phyloP scores from a whole-genome alignment of 2,113 vertebrate genomes.

The Gymnobelideus leadbeateri region DNA sequence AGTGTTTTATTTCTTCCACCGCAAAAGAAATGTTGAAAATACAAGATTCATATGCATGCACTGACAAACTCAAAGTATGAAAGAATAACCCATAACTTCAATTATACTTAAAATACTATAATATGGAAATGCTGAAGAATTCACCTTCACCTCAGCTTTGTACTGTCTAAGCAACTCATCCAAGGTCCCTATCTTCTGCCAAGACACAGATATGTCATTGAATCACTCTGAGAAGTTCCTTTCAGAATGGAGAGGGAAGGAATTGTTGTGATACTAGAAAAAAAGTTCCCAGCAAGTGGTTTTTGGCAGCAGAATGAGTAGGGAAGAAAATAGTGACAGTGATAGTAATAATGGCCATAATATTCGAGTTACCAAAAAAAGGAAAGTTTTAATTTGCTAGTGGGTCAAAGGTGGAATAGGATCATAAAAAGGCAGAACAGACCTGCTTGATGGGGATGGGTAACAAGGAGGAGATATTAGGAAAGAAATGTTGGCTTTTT shows the following conservation, averaged over 20 bases:
- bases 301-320: slow-evolving; percentile 14
- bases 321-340: neutral
- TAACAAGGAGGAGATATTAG: neutral
- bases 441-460: neutral
- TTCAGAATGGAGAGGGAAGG: neutral
- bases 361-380: neutral
- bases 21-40: neutral
- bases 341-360: neutral
- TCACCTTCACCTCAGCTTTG: neutral
- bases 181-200: neutral
- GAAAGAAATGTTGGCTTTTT: neutral
- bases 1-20: neutral
- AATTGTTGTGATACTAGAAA: neutral
- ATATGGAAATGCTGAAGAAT: neutral
- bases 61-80: neutral
- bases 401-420: neutral
- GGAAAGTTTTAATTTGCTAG: slow-evolving; percentile 7
- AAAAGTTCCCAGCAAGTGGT: slow-evolving; percentile 35
- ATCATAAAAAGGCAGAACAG: slow-evolving; percentile 1
- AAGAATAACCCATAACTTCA: neutral
- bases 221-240: neutral
- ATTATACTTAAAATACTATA: neutral
- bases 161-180: neutral
- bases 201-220: neutral
- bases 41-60: neutral